phyloP scores from a whole-genome alignment of 1,140 invertebrate genomes.

The Rhagoletis zephyria region DNA sequence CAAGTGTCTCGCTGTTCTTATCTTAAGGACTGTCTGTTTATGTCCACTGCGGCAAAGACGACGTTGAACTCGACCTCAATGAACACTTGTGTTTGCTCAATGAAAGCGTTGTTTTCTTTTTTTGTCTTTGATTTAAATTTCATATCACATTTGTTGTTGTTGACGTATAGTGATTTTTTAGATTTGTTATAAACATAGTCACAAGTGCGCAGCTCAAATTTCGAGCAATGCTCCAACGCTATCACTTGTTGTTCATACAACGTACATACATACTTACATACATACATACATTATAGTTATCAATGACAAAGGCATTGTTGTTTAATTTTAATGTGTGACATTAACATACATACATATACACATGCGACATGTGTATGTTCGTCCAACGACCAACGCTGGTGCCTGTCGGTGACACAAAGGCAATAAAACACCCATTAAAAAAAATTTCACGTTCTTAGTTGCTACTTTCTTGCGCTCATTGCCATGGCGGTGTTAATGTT shows the following conservation, averaged over 20 bases:
- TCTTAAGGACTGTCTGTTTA: constrained; percentile 8
- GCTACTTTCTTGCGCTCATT: constrained; percentile 11
- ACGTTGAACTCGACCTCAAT: constrained; percentile 49
- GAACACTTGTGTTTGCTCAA: constrained; percentile 51
- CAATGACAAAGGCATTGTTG: constrained; percentile 12
- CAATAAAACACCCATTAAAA: constrained; percentile 48
- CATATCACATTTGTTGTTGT: not conserved
- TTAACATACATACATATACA: not conserved
- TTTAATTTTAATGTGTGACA: not conserved
- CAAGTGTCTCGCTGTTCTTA: constrained; percentile 37
- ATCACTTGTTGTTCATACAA: not conserved
- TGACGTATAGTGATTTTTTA: not conserved
- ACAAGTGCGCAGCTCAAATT: constrained; percentile 49
- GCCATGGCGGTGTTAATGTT: constrained; percentile 19
- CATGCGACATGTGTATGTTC: no score
- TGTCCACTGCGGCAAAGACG: not conserved
- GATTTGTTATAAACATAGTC: not conserved
- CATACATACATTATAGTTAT: not conserved
- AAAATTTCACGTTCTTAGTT: constrained; percentile 28
- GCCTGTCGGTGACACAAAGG: constrained; percentile 51
- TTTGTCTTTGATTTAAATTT: not conserved
- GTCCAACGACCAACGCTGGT: no score
- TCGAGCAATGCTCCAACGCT: not conserved
- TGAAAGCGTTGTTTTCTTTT: constrained; percentile 29
- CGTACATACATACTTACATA: not conserved